Percentiles rank a stretch among this genome's conserved stretches.
Evolutionary conservation across 2,888 invertebrate genomes (phyloP).

Genomic region (Synanthedon andrenaeformis): DNA sequence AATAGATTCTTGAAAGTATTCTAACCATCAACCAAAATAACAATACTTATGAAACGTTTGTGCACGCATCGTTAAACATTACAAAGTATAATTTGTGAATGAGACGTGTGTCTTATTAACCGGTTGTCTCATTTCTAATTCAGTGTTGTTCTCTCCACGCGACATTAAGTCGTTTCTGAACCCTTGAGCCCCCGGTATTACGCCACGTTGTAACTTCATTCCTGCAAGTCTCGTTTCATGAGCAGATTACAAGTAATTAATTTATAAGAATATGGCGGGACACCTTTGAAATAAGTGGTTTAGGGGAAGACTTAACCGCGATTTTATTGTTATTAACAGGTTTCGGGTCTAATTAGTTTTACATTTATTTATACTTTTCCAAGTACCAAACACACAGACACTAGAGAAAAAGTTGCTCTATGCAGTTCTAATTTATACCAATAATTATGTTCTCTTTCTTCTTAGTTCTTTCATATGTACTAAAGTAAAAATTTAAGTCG

Average conservation of each 20-base stretch:
- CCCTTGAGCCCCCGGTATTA: constrained; percentile 34
- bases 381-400: too few relatives aligned
- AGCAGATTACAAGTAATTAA: constrained; percentile 71
- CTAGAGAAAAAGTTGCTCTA: too few relatives aligned
- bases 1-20: too few relatives aligned
- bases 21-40: too few relatives aligned
- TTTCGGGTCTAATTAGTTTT: constrained; percentile 11
- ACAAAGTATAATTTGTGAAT: constrained; percentile 12
- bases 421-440: too few relatives aligned
- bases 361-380: not conserved
- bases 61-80: not conserved
- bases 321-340: constrained; percentile 15
- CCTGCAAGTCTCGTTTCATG: constrained; percentile 63
- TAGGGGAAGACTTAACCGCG: not conserved
- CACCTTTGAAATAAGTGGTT: not conserved
- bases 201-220: constrained; percentile 62
- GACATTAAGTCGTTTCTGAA: constrained; percentile 58
- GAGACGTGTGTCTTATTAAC: constrained; percentile 57
- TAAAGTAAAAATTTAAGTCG: too few relatives aligned
- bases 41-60: too few relatives aligned
- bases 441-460: too few relatives aligned
- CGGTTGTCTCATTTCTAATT: constrained; percentile 59
- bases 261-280: constrained; percentile 68
- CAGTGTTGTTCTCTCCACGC: constrained; percentile 46
- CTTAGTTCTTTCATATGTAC: too few relatives aligned